Evolutionary conservation across 2,797 vertebrate species (phyloP), one percentile per base, ranked within the genome.

Genomic region (Trematomus bernacchii): DNA sequence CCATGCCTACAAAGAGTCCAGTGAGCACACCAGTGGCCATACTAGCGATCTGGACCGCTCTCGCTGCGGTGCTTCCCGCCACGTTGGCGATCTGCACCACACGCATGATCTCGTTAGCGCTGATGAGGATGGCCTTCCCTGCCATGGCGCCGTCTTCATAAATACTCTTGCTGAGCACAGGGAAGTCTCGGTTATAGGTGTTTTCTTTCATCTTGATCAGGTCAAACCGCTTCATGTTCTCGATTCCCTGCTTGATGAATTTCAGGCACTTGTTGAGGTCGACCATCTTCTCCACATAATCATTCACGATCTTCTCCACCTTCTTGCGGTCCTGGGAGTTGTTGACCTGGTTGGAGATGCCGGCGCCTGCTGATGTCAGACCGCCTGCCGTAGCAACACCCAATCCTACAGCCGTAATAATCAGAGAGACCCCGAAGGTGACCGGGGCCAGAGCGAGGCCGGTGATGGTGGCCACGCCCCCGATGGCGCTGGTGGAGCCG

Each of bases 161-260:
- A 64, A 95, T 89, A 0, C 68, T 86, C 18, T 80, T 87, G 8
- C 63, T 92, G 46, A 95, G 85, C 15, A 67, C 87, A 0, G 94
- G 93, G 79, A 95, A 95, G 82, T 94, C 94, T 0, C 65, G 86
- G 77, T 94, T 94, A 79, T 94, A 95, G 0, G 89, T 85, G 0
- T 84, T 65, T 2, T 94, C 91, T 12, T 93, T 95, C 77, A 95
- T 87, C 86, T 93, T 94, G 30, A 93, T 78, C 50, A 93, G 71
- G 74, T 94, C 92, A 6, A 95, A 95, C 73, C 27, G 87, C 37
- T 89, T 93, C 82, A 96, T 88, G 86, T 94, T 94, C 73, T 95
- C 94, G 0, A 95, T 95, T 3, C 95, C 95, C 77, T 93, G 92
- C 86, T 95, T 95, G 89, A 96, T 91, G 85, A 95, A 96, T 6